These are phyloP conservation scores for Myrmophylax atrothorax DNA, from an alignment of 2,113 vertebrate species.

Conservation along the genomic window DNA sequence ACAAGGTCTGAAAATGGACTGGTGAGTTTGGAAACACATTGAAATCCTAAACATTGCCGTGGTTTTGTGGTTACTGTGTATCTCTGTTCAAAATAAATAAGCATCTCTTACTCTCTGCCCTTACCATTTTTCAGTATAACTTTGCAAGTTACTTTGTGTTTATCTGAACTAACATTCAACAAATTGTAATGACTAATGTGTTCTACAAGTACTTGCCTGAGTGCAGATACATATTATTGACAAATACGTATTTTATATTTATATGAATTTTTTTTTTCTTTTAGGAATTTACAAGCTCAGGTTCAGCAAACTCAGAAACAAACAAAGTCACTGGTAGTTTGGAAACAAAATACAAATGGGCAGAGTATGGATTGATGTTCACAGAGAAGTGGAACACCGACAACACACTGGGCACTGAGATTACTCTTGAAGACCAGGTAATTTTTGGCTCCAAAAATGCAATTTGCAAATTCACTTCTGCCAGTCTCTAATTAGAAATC, in stretches of 20 bases:
- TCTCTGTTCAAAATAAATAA: neutral
- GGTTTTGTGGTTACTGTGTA: neutral
- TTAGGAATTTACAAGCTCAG: slow-evolving; percentile 96
- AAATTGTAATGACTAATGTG: neutral
- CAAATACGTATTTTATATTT: neutral
- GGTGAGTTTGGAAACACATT: slow-evolving; percentile 78
- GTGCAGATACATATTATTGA: neutral
- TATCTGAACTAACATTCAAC: neutral
- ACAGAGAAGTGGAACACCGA: slow-evolving; percentile 98
- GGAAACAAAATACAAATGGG: slow-evolving; percentile 98
- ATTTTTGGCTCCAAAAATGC: neutral
- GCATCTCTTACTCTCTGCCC: neutral
- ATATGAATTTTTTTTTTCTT: neutral
- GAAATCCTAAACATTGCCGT: neutral
- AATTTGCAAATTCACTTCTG: neutral
- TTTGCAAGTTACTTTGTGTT: neutral
- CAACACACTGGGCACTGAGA: slow-evolving; percentile 94
- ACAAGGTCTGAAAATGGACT: slow-evolving; percentile 96
- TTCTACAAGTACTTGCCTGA: neutral
- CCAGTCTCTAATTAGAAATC: neutral
- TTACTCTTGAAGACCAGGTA: slow-evolving; percentile 92
- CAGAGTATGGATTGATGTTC: slow-evolving; percentile 92
- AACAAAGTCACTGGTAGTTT: slow-evolving; percentile 92
- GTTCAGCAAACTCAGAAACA: slow-evolving; percentile 94
- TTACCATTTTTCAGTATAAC: neutral